Evolutionary conservation across 2,888 invertebrate species (phyloP), one percentile per base, ranked within the genome.

Genomic region (Ophion ventricosus): DNA sequence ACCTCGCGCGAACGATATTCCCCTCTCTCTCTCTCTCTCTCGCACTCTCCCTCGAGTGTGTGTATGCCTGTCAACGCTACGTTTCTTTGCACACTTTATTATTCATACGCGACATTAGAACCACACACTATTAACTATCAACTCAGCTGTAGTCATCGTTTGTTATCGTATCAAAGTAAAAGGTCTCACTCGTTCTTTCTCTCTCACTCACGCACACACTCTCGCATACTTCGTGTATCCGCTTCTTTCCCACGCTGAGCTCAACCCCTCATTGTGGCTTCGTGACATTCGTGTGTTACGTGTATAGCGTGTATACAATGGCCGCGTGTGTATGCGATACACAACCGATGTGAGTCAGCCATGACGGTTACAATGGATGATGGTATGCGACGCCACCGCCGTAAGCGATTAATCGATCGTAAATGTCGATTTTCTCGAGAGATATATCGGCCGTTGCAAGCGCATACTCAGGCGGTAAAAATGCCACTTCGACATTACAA

Each of bases 311-410:
- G 80, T 83, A 81, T 79, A 85, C 49, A 49, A 49, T 49, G 49
- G 77, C 23, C 73, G 43, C 87, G 82, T 85, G 64, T 75, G 80
- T 70, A 54, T 63, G 85, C 80, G 77, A 25, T n/a, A n/a, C n/a
- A n/a, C 49, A 49, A 20, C 25, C 49, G 25, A 67, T 77, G 88
- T 90, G 92, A 92, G 91, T 92, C 92, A 91, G 92, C 92, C 92
- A 92, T 92, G 92, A 92, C 91, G 90, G 89, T 75, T 57, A 57
- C 70, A 67, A 54, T 74, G 73, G 26, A 49, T 17, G 49, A 11
- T 49, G 35, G 35, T 76, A 25, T 8, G 49, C 49, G 14, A 49
- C 49, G 49, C 49, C 49, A 49, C 14, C 14, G 49, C 49, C 49
- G 17, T 49, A 2, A 4, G 14, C 49, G 49, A 49, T 49, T 49